Evolutionary conservation across 1,140 invertebrate genomes (phyloP).

Genomic region (Pseudobourletiella spinata): DNA sequence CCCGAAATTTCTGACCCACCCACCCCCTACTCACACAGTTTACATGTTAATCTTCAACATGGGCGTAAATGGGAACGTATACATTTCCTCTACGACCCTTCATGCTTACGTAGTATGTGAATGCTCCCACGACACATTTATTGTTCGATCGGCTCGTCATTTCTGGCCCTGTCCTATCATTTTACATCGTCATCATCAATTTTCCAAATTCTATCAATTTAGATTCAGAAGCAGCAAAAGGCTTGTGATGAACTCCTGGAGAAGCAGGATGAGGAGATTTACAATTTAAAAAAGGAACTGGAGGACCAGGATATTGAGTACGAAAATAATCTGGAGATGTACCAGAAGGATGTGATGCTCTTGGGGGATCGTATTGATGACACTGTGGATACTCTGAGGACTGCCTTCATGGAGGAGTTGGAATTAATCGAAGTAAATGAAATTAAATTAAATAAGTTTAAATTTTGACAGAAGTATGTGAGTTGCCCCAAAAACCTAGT

Average conservation of each 20-base stretch:
- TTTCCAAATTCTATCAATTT: too few relatives aligned
- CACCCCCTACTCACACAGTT: too few relatives aligned
- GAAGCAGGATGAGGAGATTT: constrained; percentile 28
- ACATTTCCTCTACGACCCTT: too few relatives aligned
- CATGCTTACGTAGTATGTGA: too few relatives aligned
- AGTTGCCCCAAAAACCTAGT: too few relatives aligned
- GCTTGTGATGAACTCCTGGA: constrained; percentile 24
- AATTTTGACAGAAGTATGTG: too few relatives aligned
- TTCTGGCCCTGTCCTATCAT: too few relatives aligned
- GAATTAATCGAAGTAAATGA: constrained; percentile 23
- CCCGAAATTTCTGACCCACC: too few relatives aligned
- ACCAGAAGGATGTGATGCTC: constrained; percentile 34
- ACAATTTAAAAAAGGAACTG: constrained; percentile 15
- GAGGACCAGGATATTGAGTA: constrained; percentile 32
- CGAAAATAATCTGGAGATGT: constrained; percentile 27
- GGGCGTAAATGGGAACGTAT: background rate
- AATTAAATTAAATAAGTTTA: background rate
- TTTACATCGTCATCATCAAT: too few relatives aligned
- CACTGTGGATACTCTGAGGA: constrained; percentile 20
- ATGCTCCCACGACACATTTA: too few relatives aligned
- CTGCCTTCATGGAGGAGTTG: constrained; percentile 29
- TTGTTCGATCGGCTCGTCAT: too few relatives aligned
- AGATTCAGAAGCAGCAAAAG: constrained; percentile 28
- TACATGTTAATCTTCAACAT: too few relatives aligned
- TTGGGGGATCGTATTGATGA: constrained; percentile 36